Conservation (phyloP, 2,888 invertebrate species). For the Chymomyza amoena region DNA sequence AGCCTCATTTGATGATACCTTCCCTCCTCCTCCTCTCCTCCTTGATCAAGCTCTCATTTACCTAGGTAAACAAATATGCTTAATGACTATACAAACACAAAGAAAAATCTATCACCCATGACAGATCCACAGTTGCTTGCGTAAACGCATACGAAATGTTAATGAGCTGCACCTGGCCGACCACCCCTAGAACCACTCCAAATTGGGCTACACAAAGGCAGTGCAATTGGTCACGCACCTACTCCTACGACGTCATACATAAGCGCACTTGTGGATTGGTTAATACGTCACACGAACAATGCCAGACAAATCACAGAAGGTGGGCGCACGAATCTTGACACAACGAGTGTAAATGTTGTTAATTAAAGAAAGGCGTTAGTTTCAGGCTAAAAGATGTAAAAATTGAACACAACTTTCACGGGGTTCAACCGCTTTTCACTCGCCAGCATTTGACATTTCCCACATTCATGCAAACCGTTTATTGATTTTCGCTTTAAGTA, state of each 20-base stretch:
- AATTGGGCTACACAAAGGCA: constrained; percentile 46
- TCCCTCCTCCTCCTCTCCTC: no score
- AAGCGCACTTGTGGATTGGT: background rate
- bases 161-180: constrained; percentile 4
- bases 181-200: background rate
- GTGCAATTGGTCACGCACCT: constrained; percentile 63
- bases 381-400: background rate
- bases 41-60: background rate
- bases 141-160: constrained; percentile 34
- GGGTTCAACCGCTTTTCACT: background rate
- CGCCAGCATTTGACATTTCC: constrained; percentile 38
- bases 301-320: no score
- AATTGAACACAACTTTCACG: background rate
- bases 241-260: background rate
- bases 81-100: constrained; percentile 50
- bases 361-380: background rate
- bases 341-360: background rate
- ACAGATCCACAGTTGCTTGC: constrained; percentile 27
- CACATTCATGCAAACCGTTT: constrained; percentile 16
- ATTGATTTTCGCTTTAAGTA: constrained; percentile 35
- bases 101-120: background rate
- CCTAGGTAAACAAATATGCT: constrained; percentile 34
- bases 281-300: background rate
- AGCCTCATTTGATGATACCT: constrained; percentile 28
- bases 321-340: background rate